Base-by-base conservation (phyloP, 2,113 vertebrate species). In the Mohoua ochrocephala region DNA sequence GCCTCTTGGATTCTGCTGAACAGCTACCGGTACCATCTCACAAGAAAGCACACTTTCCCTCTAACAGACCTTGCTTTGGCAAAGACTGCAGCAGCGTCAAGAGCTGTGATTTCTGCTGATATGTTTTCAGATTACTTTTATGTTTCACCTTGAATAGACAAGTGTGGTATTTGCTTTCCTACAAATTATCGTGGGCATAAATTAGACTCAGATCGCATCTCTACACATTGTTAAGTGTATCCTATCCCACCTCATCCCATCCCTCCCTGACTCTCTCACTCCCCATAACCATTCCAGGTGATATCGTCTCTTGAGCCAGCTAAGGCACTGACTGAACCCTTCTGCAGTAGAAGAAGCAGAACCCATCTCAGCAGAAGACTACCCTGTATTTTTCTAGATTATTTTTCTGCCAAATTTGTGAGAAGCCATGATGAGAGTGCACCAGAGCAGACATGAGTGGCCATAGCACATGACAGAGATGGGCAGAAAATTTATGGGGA, bases 371-470 rank as follows among this genome's bases (percentile, higher is more conserved):
- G 13, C 41, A 74, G 59, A 50, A 73, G 23, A 64, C 15, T 64
- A 37, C 5, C 2, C 4, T 52, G 10, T 23, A 39, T 74, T 93
- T 87, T 65, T 61, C 30, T 30, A 70, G 6, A 19, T n/a, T 52
- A 18, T 35, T 92, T 90, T 92, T 92, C 28, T 49, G 30, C 10
- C 14, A 8, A 30, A 23, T 77, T 81, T 90, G 7, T 87, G 37
- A 65, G 6, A 31, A 77, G 33, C 13, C 17, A 24, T 42, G 60
- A 41, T 9, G 11, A 60, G 15, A 20, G 15, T 54, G 30, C 9
- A 39, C 6, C 13, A 59, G 7, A 81, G 21, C 8, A 84, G 11
- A 27, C n/a, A 44, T 0, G 0, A 44, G 7, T 50, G 30, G 15
- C 12, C 35, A 39, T 5, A 69, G 7, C 27, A 78, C 4, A 35